phyloP scores from a whole-genome alignment of 2,797 vertebrate species.

The Peromyscus melanophrys region DNA sequence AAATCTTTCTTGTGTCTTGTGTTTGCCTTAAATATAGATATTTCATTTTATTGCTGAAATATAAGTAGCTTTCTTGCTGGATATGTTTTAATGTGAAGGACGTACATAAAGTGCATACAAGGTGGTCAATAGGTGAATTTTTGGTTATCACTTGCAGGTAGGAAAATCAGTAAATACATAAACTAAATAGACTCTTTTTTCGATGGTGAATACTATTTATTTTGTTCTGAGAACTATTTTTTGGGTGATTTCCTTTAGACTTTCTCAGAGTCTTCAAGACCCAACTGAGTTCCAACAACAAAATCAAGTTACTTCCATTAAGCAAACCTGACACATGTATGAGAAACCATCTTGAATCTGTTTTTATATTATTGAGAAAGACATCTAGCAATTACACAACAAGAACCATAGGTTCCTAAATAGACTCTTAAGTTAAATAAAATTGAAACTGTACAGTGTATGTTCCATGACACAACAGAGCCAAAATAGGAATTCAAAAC shows the following conservation, averaged over 20 bases:
- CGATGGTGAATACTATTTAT: too few relatives aligned
- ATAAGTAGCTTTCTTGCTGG: background rate
- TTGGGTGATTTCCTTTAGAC: too few relatives aligned
- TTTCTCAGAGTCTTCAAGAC: too few relatives aligned
- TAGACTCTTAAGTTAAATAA: background rate
- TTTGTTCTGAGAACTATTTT: too few relatives aligned
- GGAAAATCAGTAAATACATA: background rate
- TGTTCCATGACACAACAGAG: background rate
- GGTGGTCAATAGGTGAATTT: background rate
- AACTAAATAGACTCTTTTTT: background rate
- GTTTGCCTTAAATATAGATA: background rate
- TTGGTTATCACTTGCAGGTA: background rate
- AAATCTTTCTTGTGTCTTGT: background rate
- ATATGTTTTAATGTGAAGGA: background rate
- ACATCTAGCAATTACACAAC: too few relatives aligned
- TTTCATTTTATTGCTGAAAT: background rate
- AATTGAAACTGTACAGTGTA: background rate
- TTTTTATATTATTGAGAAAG: too few relatives aligned
- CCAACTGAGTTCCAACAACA: too few relatives aligned
- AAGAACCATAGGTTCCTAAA: background rate
- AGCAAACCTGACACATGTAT: too few relatives aligned
- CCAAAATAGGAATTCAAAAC: conserved; percentile 19
- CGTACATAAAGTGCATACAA: background rate
- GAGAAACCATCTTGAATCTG: too few relatives aligned
- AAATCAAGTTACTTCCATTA: too few relatives aligned